Conservation (phyloP, 2,888 invertebrate species). For the Leptopterna dolabrata region DNA sequence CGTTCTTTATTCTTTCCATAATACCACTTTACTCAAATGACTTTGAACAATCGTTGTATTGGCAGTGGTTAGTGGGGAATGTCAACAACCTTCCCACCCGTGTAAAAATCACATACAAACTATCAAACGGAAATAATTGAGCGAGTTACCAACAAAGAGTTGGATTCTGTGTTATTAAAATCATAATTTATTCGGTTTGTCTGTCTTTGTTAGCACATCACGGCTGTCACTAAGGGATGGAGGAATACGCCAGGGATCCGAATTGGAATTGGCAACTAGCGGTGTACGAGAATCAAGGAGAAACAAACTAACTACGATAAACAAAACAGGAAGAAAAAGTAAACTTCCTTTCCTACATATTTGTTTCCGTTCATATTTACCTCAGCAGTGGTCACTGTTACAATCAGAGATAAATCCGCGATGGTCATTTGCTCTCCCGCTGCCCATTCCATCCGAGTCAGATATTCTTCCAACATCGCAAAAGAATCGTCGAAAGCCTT, state of each 20-base stretch:
- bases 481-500: conserved; percentile 77
- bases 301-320: too few relatives aligned
- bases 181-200: too few relatives aligned
- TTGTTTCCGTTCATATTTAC: conserved; percentile 65
- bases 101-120: background rate
- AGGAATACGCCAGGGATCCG: too few relatives aligned
- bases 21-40: background rate
- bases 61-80: background rate
- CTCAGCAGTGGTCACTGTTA: conserved; percentile 78
- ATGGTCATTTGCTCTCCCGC: conserved; percentile 81
- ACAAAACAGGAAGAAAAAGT: too few relatives aligned
- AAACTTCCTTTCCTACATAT: too few relatives aligned
- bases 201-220: too few relatives aligned
- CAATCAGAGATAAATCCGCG: conserved; percentile 79
- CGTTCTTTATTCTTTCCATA: background rate
- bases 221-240: too few relatives aligned
- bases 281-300: too few relatives aligned
- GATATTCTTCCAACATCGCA: conserved; percentile 65
- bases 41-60: background rate
- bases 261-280: too few relatives aligned
- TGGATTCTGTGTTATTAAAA: too few relatives aligned
- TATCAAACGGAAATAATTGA: too few relatives aligned
- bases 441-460: conserved; percentile 74
- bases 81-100: background rate
- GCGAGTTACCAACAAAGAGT: too few relatives aligned